These are phyloP conservation scores for Metalampra italica DNA, from an alignment of 2,888 invertebrate species.

Conservation along the genomic window DNA sequence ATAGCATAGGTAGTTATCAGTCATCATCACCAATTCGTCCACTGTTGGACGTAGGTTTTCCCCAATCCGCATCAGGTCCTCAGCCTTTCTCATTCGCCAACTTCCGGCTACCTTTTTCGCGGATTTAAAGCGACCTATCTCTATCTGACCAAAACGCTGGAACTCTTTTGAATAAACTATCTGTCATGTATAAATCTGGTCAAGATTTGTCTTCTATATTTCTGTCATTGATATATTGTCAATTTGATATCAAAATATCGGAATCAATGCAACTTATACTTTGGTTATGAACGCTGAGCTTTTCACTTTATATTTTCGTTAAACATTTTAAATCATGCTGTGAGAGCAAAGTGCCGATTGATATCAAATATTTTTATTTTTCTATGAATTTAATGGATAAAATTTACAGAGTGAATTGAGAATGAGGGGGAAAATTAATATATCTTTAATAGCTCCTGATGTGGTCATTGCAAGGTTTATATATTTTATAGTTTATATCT, in stretches of 20 bases:
- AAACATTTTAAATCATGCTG: constrained; percentile 22
- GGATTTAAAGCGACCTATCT: no score
- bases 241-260: not conserved
- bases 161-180: no score
- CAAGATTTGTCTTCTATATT: not conserved
- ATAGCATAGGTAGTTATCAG: no score
- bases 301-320: not conserved
- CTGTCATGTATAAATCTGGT: no score
- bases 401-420: constrained; percentile 35
- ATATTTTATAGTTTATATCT: no score
- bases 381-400: constrained; percentile 19
- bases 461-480: constrained; percentile 50
- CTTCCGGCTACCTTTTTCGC: no score
- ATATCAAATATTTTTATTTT: not conserved
- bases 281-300: not conserved
- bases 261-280: not conserved
- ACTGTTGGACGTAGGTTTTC: no score
- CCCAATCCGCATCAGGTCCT: no score
- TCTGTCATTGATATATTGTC: not conserved
- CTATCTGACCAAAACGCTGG: no score
- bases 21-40: no score
- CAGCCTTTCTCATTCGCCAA: no score
- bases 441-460: constrained; percentile 44
- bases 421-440: constrained; percentile 52
- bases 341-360: constrained; percentile 12